Percentiles rank a stretch among this genome's conserved stretches.
Conservation (phyloP, 2,888 invertebrate genomes). For the Chromoteleia sp. region DNA sequence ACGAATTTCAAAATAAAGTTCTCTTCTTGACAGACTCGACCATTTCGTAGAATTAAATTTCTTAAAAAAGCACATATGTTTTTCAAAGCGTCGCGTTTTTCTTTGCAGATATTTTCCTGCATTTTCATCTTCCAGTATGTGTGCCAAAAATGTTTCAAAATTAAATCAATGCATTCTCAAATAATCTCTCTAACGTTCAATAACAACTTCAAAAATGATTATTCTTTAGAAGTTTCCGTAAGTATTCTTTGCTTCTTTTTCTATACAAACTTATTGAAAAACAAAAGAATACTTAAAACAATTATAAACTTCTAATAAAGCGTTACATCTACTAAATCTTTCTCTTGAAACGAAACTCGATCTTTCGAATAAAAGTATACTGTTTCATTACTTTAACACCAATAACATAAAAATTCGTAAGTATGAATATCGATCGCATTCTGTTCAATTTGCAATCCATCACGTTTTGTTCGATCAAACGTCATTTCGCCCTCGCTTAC, state of each 20-base stretch:
- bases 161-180: constrained; percentile 1
- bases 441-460: not conserved
- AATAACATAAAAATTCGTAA: not conserved
- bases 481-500: constrained; percentile 7
- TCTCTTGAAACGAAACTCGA: not conserved
- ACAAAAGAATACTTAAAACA: not conserved
- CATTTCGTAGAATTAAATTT: constrained; percentile 32
- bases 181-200: not conserved
- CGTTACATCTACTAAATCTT: not conserved
- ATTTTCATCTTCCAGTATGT: constrained; percentile 31
- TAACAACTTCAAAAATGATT: not conserved
- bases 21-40: constrained; percentile 37
- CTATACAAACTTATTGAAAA: not conserved
- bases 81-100: constrained; percentile 23
- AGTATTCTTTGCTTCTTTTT: too few species aligned
- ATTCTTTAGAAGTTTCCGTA: too few species aligned
- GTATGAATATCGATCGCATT: constrained; percentile 5
- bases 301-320: not conserved
- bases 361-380: not conserved
- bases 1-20: constrained; percentile 43
- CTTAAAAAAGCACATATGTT: constrained; percentile 27
- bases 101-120: constrained; percentile 19
- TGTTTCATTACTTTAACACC: constrained; percentile 2
- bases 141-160: constrained; percentile 44
- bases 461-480: not conserved